Percentiles rank a stretch among this genome's conserved stretches.
phyloP scores from a whole-genome alignment of 1,140 invertebrate genomes.

The Drosophila teissieri region DNA sequence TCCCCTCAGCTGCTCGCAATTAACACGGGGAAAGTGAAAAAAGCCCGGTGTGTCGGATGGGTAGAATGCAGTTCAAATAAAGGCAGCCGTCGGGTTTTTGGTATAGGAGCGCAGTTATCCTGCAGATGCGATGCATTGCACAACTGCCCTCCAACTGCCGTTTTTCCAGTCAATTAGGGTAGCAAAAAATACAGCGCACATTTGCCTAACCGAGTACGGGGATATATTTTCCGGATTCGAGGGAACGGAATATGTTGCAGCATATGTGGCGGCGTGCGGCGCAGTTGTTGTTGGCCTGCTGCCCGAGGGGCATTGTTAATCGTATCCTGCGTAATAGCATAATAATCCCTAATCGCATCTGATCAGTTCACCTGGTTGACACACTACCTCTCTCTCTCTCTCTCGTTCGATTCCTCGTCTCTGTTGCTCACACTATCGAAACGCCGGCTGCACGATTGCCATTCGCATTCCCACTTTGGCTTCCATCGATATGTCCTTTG shows the following conservation, averaged over 20 bases:
- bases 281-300: slow-evolving; percentile 60
- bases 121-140: slow-evolving; percentile 65
- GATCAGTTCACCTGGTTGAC: slow-evolving; percentile 79
- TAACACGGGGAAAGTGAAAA: slow-evolving; percentile 57
- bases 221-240: slow-evolving; percentile 19
- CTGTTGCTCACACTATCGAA: not conserved
- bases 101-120: slow-evolving; percentile 10
- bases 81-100: slow-evolving; percentile 59
- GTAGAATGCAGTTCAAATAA: slow-evolving; percentile 78
- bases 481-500: slow-evolving; percentile 71
- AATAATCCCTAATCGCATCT: slow-evolving; percentile 83
- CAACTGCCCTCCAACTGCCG: slow-evolving; percentile 22
- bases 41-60: slow-evolving; percentile 65
- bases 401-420: not conserved
- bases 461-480: slow-evolving; percentile 33
- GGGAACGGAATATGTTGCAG: slow-evolving; percentile 39
- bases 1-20: slow-evolving; percentile 63
- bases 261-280: slow-evolving; percentile 80
- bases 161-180: slow-evolving; percentile 81
- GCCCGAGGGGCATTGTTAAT: slow-evolving; percentile 72
- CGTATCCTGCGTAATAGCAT: slow-evolving; percentile 83
- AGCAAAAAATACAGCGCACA: slow-evolving; percentile 70
- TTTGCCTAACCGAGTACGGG: slow-evolving; percentile 59
- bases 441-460: slow-evolving; percentile 70
- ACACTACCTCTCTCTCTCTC: slow-evolving; percentile 30